Percentiles rank a stretch among this genome's conserved stretches.
Conservation (phyloP, 1,140 invertebrate species). For the Eriosoma lanigerum region DNA sequence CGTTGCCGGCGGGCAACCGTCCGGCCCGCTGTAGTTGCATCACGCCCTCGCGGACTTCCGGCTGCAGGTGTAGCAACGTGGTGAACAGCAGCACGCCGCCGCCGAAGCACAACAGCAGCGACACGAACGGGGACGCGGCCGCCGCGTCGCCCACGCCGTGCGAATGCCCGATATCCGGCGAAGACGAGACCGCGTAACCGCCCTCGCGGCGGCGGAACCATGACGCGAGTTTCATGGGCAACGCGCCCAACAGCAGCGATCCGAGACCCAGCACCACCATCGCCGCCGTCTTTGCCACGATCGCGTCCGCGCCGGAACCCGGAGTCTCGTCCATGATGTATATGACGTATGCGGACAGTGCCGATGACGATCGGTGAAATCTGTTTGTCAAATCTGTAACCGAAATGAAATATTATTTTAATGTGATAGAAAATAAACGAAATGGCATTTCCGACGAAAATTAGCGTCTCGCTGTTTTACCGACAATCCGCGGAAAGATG, state of each 20-base stretch:
- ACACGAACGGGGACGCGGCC: conserved; percentile 62
- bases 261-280: conserved; percentile 70
- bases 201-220: conserved; percentile 56
- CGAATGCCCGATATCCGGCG: conserved; percentile 54
- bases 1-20: conserved; percentile 55
- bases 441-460: no score
- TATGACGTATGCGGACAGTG: no score
- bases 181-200: conserved; percentile 57
- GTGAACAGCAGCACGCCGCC: conserved; percentile 80
- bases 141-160: conserved; percentile 54
- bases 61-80: conserved; percentile 74
- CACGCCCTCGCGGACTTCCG: conserved; percentile 69
- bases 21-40: conserved; percentile 58
- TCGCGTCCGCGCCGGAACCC: conserved; percentile 7
- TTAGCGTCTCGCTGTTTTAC: no score
- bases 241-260: conserved; percentile 68
- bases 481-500: no score
- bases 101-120: conserved; percentile 72
- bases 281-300: conserved; percentile 68
- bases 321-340: not conserved
- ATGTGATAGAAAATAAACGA: no score
- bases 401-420: no score
- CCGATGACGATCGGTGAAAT: no score
- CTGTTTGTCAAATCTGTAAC: no score
- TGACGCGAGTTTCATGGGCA: conserved; percentile 64